Evolutionary conservation across 2,888 invertebrate genomes (phyloP), one percentile per base, ranked within the genome.

Genomic region (Cataglyphis livida): DNA sequence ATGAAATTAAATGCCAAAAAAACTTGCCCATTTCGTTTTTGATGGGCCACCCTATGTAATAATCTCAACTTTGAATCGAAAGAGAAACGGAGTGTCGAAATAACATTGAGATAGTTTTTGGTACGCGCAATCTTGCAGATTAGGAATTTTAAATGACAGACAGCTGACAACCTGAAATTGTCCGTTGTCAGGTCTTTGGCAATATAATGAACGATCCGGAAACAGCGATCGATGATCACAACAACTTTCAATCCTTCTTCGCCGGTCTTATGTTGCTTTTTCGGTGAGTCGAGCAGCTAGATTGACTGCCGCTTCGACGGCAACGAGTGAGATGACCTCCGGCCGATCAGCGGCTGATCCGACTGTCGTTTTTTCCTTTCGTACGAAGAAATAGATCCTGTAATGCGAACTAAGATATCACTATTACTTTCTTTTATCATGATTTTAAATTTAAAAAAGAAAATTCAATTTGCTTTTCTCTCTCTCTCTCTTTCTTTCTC

Each of bases 181-280:
- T 90, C 90, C 92, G 92, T 94, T 94, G 95, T 95, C 96, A 98
- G 98, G 98, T 98, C 95, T 98, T 98, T 96, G 98, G 98, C 95
- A 98, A 98, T 96, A 98, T 98, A 95, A 96, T 96, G 95, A 96
- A 98, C 95, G 97, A 97, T 95, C 97, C 98, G 94, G 96, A 96
- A 94, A 96, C 97, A 93, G 97, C 97, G 95, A 97, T 98, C 95
- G 98, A 98, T 96, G 96, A 98, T 94, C 98, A 98, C 96, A 98
- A 98, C 97, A 98, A 98, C 96, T 98, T 98, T 96, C 97, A 98
- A 95, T 97, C 97, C 94, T 98, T 98, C 96, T 97, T 97, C 96
- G 97, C 97, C 95, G 97, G 98, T 95, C 96, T 98, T 95, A 97
- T 98, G 96, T 97, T 98, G 94, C 97, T 98, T 94, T 98, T 98